Conservation (phyloP, 1,140 invertebrate genomes). For the Akabosia matsudoensis region DNA sequence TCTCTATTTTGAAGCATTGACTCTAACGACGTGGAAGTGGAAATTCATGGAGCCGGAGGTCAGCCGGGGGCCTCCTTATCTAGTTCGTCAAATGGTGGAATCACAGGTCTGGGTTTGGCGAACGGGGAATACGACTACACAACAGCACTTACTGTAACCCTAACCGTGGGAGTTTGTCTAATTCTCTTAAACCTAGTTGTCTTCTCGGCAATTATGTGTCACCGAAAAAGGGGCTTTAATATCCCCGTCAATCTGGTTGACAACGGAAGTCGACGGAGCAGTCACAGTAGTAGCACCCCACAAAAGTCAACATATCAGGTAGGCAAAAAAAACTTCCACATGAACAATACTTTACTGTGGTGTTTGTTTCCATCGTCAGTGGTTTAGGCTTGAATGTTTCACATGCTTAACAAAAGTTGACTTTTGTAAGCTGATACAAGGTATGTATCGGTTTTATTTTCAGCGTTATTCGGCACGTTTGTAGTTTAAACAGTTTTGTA, state of each 20-base stretch:
- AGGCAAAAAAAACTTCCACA: too few species aligned
- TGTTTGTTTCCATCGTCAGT: too few species aligned
- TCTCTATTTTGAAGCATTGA: conserved; percentile 28
- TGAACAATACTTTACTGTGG: too few species aligned
- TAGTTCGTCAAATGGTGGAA: conserved; percentile 27
- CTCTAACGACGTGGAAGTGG: conserved; percentile 36
- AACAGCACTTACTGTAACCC: conserved; percentile 84
- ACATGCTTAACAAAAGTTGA: too few species aligned
- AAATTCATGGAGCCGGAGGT: conserved; percentile 28
- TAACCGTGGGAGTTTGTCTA: conserved; percentile 76
- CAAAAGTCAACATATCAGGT: conserved; percentile 41
- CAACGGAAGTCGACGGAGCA: conserved; percentile 56
- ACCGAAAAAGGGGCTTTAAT: conserved; percentile 66
- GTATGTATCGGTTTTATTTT: too few species aligned
- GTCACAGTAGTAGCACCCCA: conserved; percentile 37
- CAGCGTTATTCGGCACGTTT: too few species aligned
- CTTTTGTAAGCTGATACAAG: too few species aligned
- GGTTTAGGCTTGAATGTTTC: too few species aligned
- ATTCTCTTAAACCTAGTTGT: conserved; percentile 88
- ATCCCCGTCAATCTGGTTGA: conserved; percentile 62
- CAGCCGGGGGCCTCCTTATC: conserved; percentile 29
- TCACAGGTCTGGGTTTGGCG: neutral
- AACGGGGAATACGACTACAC: conserved; percentile 66
- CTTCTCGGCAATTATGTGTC: conserved; percentile 90
- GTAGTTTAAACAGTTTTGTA: neutral